Evolutionary conservation across 1,140 invertebrate species (phyloP).

Genomic region (Eciton burchellii): DNA sequence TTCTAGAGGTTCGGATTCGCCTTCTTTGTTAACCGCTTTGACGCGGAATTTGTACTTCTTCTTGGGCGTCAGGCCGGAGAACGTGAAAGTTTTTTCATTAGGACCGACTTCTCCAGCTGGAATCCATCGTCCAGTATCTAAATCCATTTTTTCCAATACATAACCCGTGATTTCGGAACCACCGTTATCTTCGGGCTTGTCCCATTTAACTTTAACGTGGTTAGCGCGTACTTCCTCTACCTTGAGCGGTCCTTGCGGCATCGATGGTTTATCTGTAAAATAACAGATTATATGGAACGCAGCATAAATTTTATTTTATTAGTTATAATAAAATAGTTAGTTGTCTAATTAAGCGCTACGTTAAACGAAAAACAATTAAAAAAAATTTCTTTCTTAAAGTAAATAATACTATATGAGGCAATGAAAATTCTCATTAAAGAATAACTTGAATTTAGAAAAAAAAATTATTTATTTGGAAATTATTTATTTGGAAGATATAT

Average conservation of each 20-base stretch:
- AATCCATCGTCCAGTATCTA: slow-evolving; percentile 96
- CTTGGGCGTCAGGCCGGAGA: slow-evolving; percentile 97
- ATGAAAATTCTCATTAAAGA: background rate
- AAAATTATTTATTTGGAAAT: slow-evolving; percentile 17
- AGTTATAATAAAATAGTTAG: background rate
- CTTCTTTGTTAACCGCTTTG: slow-evolving; percentile 99
- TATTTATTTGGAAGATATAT: slow-evolving; percentile 12
- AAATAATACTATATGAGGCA: too few relatives aligned
- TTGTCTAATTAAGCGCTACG: too few relatives aligned
- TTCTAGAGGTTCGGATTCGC: slow-evolving; percentile 97
- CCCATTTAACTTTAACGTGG: slow-evolving; percentile 97
- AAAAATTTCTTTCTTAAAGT: too few relatives aligned
- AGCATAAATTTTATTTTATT: slow-evolving; percentile 3
- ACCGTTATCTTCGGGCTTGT: slow-evolving; percentile 96
- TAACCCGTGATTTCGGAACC: slow-evolving; percentile 98
- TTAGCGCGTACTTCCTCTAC: slow-evolving; percentile 95
- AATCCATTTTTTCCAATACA: slow-evolving; percentile 98
- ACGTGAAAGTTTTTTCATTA: slow-evolving; percentile 92
- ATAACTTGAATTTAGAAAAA: background rate
- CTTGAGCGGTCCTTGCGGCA: slow-evolving; percentile 94
- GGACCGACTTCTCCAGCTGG: slow-evolving; percentile 96
- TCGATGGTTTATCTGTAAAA: slow-evolving; percentile 92
- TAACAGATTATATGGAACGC: background rate
- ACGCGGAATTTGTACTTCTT: slow-evolving; percentile 99
- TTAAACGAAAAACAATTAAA: background rate